Evolutionary conservation across 2,888 invertebrate species (phyloP).

Genomic region (Calliphora vomitoria): DNA sequence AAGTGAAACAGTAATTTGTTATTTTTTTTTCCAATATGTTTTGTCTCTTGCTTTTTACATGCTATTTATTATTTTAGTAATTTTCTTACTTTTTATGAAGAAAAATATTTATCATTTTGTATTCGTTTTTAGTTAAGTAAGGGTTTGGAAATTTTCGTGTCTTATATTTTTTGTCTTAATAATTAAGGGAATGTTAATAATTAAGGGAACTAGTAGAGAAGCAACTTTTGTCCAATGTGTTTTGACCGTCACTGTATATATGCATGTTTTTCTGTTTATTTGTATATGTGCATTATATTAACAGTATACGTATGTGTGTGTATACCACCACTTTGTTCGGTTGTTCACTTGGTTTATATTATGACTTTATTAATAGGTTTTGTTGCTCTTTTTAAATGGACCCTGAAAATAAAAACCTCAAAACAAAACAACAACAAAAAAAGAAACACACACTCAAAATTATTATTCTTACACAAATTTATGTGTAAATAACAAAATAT

Average conservation of each 20-base stretch:
- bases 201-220: no score
- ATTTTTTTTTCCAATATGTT: no score
- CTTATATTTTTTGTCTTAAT: no score
- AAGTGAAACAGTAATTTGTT: no score
- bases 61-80: no score
- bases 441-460: not conserved
- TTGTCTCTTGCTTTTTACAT: no score
- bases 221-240: no score
- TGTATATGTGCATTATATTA: constrained; percentile 14
- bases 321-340: constrained; percentile 29
- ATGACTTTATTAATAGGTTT: constrained; percentile 66
- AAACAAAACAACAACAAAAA: not conserved
- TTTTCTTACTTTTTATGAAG: no score
- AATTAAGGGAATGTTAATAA: no score
- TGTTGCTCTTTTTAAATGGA: constrained; percentile 55
- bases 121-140: no score
- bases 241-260: not conserved
- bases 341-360: constrained; percentile 56
- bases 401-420: constrained; percentile 47
- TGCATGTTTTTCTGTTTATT: not conserved
- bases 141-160: no score
- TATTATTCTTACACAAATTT: constrained; percentile 28
- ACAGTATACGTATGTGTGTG: constrained; percentile 28
- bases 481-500: not conserved
- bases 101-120: no score